Evolutionary conservation across 2,797 vertebrate genomes (phyloP).

Genomic region (Cirrhinus molitorella): DNA sequence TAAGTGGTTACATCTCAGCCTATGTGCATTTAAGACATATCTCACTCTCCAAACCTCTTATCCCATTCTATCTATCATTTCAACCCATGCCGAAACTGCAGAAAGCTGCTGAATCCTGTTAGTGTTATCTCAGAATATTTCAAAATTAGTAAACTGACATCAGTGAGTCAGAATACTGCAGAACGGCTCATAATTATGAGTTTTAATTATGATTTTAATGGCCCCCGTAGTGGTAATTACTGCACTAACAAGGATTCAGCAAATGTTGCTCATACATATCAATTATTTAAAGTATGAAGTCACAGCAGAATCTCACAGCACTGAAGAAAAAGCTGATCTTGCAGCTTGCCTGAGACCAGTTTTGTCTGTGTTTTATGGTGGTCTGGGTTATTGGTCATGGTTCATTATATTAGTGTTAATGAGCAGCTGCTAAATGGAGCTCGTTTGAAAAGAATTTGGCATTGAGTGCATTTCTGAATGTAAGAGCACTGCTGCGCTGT

Average conservation of each 20-base stretch:
- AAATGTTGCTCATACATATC: neutral
- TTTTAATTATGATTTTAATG: slow-evolving; percentile 26
- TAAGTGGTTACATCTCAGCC: neutral
- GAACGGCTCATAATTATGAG: neutral
- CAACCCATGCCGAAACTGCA: neutral
- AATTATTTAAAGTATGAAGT: slow-evolving; percentile 35
- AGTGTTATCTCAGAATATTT: slow-evolving; percentile 9
- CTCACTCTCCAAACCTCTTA: neutral
- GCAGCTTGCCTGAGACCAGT: neutral
- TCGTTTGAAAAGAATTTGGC: neutral
- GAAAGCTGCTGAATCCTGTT: neutral
- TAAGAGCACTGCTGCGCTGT: neutral
- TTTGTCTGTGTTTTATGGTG: slow-evolving; percentile 2
- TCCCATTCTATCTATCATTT: neutral
- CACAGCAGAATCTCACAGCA: slow-evolving; percentile 12
- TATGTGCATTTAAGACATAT: neutral
- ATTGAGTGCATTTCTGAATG: slow-evolving; percentile 25
- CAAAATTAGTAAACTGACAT: slow-evolving; percentile 7
- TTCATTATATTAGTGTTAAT: slow-evolving; percentile 24
- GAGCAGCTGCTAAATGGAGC: slow-evolving; percentile 6
- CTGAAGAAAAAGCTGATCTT: slow-evolving; percentile 33
- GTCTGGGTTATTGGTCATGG: neutral
- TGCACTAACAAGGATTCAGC: neutral
- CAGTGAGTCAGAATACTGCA: slow-evolving; percentile 1
- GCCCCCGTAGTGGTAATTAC: neutral